Conservation (phyloP, 2,797 vertebrate species). For the Catamblyrhynchus diadema region DNA sequence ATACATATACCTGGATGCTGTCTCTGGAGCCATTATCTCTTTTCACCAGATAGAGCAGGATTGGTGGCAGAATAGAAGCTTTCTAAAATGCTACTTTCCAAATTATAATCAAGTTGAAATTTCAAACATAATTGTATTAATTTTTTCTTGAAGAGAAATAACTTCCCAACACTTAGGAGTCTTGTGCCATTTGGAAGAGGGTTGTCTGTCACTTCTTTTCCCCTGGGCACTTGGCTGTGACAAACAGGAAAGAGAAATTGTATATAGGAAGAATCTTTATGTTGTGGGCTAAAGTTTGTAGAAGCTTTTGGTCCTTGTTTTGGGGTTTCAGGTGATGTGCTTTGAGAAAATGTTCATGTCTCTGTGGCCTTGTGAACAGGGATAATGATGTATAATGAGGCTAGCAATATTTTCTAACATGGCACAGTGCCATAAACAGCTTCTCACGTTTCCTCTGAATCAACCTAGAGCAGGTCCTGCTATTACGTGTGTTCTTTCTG, state of each 20-base stretch:
- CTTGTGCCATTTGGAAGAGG: neutral
- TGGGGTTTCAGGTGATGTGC: neutral
- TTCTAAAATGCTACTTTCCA: neutral
- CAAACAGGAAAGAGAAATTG: neutral
- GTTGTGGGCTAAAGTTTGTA: neutral
- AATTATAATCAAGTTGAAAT: neutral
- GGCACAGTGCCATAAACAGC: neutral
- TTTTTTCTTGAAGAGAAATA: neutral
- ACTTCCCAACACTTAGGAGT: neutral
- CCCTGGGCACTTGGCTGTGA: neutral
- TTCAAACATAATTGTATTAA: neutral
- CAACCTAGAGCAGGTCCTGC: neutral
- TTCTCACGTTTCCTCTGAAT: neutral
- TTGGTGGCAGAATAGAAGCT: neutral
- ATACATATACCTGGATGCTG: neutral
- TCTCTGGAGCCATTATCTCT: neutral
- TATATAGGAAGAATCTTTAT: neutral
- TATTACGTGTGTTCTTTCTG: rapidly evolving
- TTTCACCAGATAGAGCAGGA: neutral
- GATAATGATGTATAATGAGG: neutral
- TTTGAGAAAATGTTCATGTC: neutral
- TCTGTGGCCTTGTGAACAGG: neutral
- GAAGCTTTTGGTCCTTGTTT: neutral
- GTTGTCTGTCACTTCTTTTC: neutral
- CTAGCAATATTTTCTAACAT: neutral